Evolutionary conservation across 2,888 invertebrate genomes (phyloP), one percentile per base, ranked within the genome.

Genomic region (Taphrorychus bicolor): DNA sequence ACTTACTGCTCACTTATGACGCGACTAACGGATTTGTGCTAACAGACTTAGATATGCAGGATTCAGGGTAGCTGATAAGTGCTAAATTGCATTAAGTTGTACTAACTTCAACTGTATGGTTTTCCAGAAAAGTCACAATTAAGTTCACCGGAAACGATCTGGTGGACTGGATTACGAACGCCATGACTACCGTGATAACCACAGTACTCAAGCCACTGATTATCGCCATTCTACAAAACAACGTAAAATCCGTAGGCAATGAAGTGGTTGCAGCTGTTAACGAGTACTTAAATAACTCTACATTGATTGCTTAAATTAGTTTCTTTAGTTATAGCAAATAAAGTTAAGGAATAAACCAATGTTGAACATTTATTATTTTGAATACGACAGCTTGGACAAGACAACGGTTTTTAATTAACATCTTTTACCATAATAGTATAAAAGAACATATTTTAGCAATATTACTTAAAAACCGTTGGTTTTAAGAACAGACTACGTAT

Each of bases 41-140:
- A 14, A 66, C 71, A 14, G 69, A 72, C 9, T 76, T 76, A 48
- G 63, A 73, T 56, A 73, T 79, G 49, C 70, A 60, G n/a, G 59
- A 76, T 54, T 71, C 75, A 59, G 78, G 77, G 78, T 78, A 72
- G 73, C 9, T 32, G 32, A n/a, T n/a, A n/a, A n/a, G n/a, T n/a
- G n/a, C n/a, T n/a, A n/a, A n/a, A n/a, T n/a, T n/a, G n/a, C n/a
- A n/a, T n/a, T n/a, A n/a, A n/a, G n/a, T n/a, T n/a, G n/a, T n/a
- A n/a, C n/a, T n/a, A n/a, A n/a, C n/a, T n/a, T n/a, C n/a, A n/a
- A n/a, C n/a, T n/a, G n/a, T n/a, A n/a, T n/a, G n/a, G n/a, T 51
- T 54, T 71, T 73, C 60, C 53, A 73, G 76, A 1, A 60, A 69
- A 41, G 69, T 76, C 17, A 42, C 54, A 7, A 56, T 75, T 18